These are phyloP conservation scores for Crypturellus undulatus DNA, from an alignment of 2,113 vertebrate genomes.

Conservation along the genomic window DNA sequence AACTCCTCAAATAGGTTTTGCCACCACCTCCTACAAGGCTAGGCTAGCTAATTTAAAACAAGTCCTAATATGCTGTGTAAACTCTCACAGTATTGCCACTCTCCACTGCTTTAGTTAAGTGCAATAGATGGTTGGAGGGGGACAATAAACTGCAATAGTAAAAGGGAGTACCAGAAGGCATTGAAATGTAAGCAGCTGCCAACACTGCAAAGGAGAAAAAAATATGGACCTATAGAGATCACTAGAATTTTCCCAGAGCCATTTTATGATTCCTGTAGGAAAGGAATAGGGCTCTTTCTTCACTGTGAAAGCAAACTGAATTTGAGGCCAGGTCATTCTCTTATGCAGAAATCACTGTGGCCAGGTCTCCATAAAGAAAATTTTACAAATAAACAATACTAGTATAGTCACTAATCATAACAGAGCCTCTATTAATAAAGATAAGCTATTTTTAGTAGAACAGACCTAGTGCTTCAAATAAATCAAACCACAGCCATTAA, in stretches of 20 bases:
- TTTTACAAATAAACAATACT: not conserved
- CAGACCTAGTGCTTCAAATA: not conserved
- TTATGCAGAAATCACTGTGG: not conserved
- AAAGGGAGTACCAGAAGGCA: not conserved
- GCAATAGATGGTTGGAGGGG: not conserved
- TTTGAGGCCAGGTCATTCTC: not conserved
- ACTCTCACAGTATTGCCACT: not conserved
- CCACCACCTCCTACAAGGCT: not conserved
- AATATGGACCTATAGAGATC: rapidly evolving
- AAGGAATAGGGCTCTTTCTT: not conserved
- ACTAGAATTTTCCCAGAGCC: not conserved
- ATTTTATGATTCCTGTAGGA: not conserved
- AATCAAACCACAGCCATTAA: not conserved
- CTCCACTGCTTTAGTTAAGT: not conserved
- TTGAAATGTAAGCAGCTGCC: not conserved
- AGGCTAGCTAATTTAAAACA: not conserved
- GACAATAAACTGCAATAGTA: not conserved
- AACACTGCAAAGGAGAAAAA: not conserved
- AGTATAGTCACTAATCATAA: not conserved
- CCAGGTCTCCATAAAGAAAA: not conserved
- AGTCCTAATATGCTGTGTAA: not conserved
- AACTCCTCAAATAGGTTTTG: not conserved
- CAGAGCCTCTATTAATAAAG: not conserved
- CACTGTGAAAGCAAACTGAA: not conserved
- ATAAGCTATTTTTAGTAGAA: not conserved